Conservation (phyloP, 2,888 invertebrate genomes). For the Drosophila anomalata region DNA sequence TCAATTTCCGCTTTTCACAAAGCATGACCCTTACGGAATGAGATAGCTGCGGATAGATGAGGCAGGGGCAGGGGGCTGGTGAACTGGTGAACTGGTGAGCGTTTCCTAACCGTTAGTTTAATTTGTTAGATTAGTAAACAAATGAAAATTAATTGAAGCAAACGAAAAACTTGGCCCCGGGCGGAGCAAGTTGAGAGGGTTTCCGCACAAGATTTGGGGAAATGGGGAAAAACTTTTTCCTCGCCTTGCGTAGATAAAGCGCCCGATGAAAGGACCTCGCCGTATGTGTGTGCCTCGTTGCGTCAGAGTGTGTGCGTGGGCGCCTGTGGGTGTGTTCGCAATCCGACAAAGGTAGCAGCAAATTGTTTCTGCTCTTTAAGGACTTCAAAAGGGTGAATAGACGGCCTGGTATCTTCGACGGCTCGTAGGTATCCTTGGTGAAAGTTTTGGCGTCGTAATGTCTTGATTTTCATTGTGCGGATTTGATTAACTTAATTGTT, state of each 20-base stretch:
- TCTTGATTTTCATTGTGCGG: constrained; percentile 58
- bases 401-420: neutral
- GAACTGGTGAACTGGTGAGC: constrained; percentile 2
- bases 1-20: constrained; percentile 64
- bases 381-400: constrained; percentile 6
- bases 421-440: constrained; percentile 18
- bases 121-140: constrained; percentile 81
- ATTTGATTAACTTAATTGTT: constrained; percentile 78
- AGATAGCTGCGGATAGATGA: neutral
- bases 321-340: neutral
- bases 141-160: constrained; percentile 81
- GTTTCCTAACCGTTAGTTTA: constrained; percentile 74
- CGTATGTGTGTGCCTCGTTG: neutral
- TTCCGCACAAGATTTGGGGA: constrained; percentile 5
- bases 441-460: constrained; percentile 50
- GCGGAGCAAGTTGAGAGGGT: constrained; percentile 39
- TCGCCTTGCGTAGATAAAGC: constrained; percentile 64
- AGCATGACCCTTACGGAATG: neutral
- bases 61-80: neutral
- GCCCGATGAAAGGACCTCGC: constrained; percentile 56
- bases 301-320: constrained; percentile 2
- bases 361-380: constrained; percentile 48
- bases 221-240: constrained; percentile 56
- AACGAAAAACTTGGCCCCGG: constrained; percentile 78
- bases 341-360: constrained; percentile 57